Conservation (phyloP, 2,113 vertebrate species). For the Bubalus kerabau region DNA sequence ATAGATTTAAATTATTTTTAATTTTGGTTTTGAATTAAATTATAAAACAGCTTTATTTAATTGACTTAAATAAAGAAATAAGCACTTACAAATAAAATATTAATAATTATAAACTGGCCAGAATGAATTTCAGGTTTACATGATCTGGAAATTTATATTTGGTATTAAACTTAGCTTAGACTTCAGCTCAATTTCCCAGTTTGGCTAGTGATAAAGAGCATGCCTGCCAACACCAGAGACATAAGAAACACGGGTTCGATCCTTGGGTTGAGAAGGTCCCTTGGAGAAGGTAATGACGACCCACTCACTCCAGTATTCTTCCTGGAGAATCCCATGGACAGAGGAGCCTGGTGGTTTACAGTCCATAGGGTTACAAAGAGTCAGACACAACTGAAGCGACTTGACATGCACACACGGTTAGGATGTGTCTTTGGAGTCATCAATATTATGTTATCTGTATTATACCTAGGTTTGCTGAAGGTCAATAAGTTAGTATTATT, state of each 20-base stretch:
- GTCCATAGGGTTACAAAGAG: too few species aligned
- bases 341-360: too few species aligned
- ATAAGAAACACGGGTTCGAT: not conserved
- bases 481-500: not conserved
- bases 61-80: not conserved
- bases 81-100: not conserved
- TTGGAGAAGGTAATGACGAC: accelerated
- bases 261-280: not conserved
- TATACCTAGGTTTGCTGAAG: not conserved
- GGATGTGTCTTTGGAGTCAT: not conserved
- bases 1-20: not conserved
- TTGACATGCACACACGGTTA: not conserved
- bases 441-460: not conserved
- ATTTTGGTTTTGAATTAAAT: not conserved
- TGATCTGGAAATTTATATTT: not conserved
- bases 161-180: not conserved
- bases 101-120: not conserved
- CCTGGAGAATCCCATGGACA: not conserved
- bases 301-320: not conserved
- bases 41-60: not conserved
- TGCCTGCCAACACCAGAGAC: not conserved
- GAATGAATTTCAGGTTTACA: not conserved
- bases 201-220: not conserved
- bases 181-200: not conserved
- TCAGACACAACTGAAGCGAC: accelerated